A percentile compares a stretch with the other conserved stretches of the same genome.
These are phyloP conservation scores for Harpalus rufipes DNA, from an alignment of 2,888 invertebrate genomes.

Conservation along the genomic window DNA sequence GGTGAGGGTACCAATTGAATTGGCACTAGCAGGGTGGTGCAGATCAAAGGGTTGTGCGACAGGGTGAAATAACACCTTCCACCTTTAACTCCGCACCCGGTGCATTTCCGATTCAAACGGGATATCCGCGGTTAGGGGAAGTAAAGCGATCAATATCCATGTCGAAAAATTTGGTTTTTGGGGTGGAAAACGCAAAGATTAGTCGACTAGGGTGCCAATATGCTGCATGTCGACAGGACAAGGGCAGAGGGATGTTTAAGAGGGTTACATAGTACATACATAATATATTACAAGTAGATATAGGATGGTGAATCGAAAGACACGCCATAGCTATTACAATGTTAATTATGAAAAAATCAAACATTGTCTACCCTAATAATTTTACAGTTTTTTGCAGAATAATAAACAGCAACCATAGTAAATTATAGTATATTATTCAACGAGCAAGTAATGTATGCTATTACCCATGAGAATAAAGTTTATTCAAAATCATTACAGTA, in stretches of 20 bases:
- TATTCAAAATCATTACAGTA: too few species aligned
- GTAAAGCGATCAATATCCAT: background rate
- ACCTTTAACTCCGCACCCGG: background rate
- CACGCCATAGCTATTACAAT: too few species aligned
- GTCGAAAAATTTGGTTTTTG: slow-evolving; percentile 29
- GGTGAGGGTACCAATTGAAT: slow-evolving; percentile 46
- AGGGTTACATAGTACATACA: background rate
- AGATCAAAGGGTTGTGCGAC: slow-evolving; percentile 46
- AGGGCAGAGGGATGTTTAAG: background rate
- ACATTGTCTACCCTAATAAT: too few species aligned
- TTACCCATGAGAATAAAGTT: too few species aligned
- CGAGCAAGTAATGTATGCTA: too few species aligned
- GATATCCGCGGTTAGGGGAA: background rate
- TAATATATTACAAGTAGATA: background rate
- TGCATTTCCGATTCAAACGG: slow-evolving; percentile 41
- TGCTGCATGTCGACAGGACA: background rate
- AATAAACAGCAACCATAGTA: too few species aligned
- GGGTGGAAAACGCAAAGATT: slow-evolving; percentile 38
- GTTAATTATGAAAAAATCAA: too few species aligned
- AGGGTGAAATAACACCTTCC: slow-evolving; percentile 32
- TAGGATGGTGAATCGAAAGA: background rate
- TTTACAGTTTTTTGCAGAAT: too few species aligned
- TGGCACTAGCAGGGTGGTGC: slow-evolving; percentile 14
- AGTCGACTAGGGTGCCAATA: slow-evolving; percentile 8
- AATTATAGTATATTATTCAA: too few species aligned